phyloP scores from a whole-genome alignment of 2,113 vertebrate genomes.

The Motacilla alba region DNA sequence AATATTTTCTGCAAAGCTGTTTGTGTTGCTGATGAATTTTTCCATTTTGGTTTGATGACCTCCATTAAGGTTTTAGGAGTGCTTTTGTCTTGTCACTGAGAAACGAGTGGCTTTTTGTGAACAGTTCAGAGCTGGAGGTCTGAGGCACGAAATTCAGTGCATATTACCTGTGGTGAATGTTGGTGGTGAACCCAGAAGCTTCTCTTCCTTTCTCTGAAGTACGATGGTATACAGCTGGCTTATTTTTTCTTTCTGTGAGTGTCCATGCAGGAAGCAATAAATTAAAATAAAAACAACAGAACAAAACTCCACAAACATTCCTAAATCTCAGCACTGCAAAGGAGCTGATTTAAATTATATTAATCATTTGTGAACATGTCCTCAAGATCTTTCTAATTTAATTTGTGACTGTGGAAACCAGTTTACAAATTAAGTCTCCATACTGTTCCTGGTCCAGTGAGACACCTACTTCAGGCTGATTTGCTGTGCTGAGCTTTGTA shows the following conservation, averaged over 20 bases:
- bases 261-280: conserved; percentile 29
- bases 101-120: background rate
- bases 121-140: background rate
- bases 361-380: background rate
- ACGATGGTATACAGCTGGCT: background rate
- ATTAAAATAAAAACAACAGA: background rate
- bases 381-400: background rate
- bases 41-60: background rate
- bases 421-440: background rate
- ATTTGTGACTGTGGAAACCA: background rate
- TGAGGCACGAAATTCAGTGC: background rate
- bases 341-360: background rate
- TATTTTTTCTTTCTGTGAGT: background rate
- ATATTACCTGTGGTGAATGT: background rate
- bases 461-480: background rate
- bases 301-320: background rate
- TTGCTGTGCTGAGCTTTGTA: background rate
- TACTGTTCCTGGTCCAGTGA: background rate
- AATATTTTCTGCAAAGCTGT: background rate
- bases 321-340: background rate
- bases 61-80: background rate
- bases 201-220: background rate
- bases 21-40: background rate
- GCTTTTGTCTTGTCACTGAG: background rate
- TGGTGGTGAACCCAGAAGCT: background rate